Percentiles rank a stretch among this genome's conserved stretches.
Conservation (phyloP, 2,797 vertebrate species). For the Pseudochirops corinnae region DNA sequence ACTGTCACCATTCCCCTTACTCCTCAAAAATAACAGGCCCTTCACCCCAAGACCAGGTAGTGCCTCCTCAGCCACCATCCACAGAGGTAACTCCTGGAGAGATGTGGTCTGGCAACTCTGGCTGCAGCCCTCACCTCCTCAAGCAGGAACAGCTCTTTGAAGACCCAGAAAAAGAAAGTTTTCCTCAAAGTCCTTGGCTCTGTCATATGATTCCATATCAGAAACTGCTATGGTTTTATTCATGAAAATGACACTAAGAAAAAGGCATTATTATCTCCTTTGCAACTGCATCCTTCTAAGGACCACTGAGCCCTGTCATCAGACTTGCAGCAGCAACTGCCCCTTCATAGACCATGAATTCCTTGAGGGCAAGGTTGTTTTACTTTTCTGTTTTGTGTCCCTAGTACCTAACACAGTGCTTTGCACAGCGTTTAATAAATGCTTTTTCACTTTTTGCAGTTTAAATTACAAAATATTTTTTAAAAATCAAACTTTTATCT, state of each 20-base stretch:
- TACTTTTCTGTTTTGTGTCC: neutral
- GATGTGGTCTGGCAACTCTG: neutral
- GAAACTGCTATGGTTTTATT: neutral
- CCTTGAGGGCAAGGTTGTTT: neutral
- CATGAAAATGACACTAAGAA: neutral
- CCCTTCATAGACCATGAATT: neutral
- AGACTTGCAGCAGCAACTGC: neutral
- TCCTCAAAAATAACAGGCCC: neutral
- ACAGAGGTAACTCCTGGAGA: neutral
- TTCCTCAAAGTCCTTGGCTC: neutral
- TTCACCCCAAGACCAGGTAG: neutral
- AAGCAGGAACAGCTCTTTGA: neutral
- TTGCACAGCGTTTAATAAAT: neutral
- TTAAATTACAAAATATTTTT: neutral
- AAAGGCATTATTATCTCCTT: neutral
- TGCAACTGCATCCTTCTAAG: neutral
- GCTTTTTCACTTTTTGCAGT: neutral
- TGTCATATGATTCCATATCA: neutral
- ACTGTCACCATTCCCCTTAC: neutral
- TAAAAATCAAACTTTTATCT: slow-evolving; percentile 1
- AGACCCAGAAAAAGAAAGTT: neutral
- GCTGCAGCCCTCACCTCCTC: neutral
- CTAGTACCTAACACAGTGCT: neutral
- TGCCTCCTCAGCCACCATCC: neutral
- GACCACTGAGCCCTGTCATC: neutral